phyloP scores from a whole-genome alignment of 2,888 invertebrate species.

The Andrena praecox region DNA sequence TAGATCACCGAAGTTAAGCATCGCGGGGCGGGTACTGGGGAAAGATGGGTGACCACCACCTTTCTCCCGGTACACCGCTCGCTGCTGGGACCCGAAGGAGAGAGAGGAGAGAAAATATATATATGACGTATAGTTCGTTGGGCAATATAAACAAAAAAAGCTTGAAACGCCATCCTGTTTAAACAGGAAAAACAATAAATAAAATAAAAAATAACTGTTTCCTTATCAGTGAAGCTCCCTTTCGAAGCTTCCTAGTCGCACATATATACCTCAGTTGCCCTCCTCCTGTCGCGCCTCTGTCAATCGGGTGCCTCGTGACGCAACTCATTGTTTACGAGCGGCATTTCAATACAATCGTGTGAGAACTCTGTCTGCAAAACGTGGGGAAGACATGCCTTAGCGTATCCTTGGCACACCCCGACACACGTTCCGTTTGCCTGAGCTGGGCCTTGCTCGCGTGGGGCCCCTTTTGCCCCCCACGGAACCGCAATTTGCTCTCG shows the following conservation, averaged over 20 bases:
- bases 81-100: too few species aligned
- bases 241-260: slow-evolving; percentile 30
- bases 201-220: background rate
- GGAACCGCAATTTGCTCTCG: slow-evolving; percentile 20
- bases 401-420: slow-evolving; percentile 79
- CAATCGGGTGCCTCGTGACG: slow-evolving; percentile 76
- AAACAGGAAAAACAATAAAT: too few species aligned
- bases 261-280: slow-evolving; percentile 46
- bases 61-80: too few species aligned
- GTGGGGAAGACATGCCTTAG: slow-evolving; percentile 78
- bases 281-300: slow-evolving; percentile 71
- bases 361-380: slow-evolving; percentile 70
- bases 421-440: slow-evolving; percentile 21
- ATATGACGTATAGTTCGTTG: too few species aligned
- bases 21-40: too few species aligned
- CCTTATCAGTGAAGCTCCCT: background rate
- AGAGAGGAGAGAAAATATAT: too few species aligned
- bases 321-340: slow-evolving; percentile 82
- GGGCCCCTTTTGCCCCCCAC: slow-evolving; percentile 31
- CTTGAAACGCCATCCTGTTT: too few species aligned
- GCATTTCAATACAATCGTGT: slow-evolving; percentile 83
- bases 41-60: too few species aligned
- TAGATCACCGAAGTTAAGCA: too few species aligned
- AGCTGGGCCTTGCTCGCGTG: slow-evolving; percentile 30
- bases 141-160: too few species aligned